Evolutionary conservation across 2,888 invertebrate genomes (phyloP).

Genomic region (Liopterus haemorrhoidalis): DNA sequence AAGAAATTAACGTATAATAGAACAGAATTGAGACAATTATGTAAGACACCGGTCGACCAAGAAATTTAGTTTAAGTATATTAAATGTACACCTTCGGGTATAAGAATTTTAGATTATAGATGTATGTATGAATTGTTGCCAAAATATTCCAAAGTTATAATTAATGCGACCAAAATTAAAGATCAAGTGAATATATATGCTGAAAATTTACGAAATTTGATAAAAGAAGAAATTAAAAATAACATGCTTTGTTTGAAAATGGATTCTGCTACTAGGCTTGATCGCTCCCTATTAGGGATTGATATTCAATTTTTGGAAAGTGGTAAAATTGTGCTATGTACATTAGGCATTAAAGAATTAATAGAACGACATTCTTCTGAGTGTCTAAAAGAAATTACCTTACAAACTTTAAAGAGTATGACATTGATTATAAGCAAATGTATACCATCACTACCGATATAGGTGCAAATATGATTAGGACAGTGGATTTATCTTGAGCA

Average conservation of each 20-base stretch:
- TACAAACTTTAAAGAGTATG: conserved; percentile 17
- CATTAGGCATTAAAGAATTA: conserved; percentile 20
- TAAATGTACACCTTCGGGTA: too few species aligned
- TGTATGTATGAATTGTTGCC: conserved; percentile 6
- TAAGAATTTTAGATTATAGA: too few species aligned
- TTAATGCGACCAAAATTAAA: conserved; percentile 4
- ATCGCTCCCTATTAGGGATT: conserved; percentile 18
- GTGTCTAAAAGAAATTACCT: conserved; percentile 18
- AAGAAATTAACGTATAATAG: too few species aligned
- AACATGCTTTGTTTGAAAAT: conserved; percentile 20
- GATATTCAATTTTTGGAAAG: conserved; percentile 21
- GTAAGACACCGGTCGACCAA: too few species aligned
- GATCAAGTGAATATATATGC: neutral
- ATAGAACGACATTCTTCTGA: conserved; percentile 18
- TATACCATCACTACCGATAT: conserved; percentile 20
- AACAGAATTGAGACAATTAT: too few species aligned
- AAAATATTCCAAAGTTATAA: conserved; percentile 2
- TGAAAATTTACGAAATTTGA: conserved; percentile 1
- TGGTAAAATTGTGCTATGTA: conserved; percentile 18
- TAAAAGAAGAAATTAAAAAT: conserved; percentile 13
- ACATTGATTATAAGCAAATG: conserved; percentile 16
- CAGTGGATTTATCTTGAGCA: conserved; percentile 7
- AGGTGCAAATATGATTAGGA: conserved; percentile 23
- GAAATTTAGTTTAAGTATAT: too few species aligned
- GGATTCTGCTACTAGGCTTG: conserved; percentile 15